phyloP scores from a whole-genome alignment of 1,140 invertebrate genomes.

The Bemisia tabaci region DNA sequence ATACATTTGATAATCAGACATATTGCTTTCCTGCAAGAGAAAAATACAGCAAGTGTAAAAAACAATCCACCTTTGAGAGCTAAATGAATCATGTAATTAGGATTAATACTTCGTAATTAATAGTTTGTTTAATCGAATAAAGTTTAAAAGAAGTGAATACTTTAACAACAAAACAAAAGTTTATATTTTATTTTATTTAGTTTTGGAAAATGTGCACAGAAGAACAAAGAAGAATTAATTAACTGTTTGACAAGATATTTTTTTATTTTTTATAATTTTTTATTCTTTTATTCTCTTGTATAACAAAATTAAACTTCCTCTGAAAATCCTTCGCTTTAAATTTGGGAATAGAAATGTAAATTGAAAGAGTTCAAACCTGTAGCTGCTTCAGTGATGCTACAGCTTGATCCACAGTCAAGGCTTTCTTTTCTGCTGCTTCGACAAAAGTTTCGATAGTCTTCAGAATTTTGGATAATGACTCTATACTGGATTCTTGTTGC shows the following conservation, averaged over 20 bases:
- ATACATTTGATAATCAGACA: conserved; percentile 46
- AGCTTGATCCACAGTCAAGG: conserved; percentile 54
- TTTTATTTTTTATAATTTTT: too few species aligned
- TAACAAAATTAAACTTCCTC: too few species aligned
- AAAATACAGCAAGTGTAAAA: not conserved
- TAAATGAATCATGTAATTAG: not conserved
- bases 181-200: too few species aligned
- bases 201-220: too few species aligned
- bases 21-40: conserved; percentile 35
- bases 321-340: too few species aligned
- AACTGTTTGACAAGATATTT: too few species aligned
- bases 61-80: not conserved
- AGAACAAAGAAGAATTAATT: too few species aligned
- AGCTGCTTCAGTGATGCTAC: conserved; percentile 58
- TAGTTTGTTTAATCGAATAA: not conserved
- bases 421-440: conserved; percentile 33
- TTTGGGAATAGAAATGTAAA: too few species aligned
- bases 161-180: too few species aligned
- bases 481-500: conserved; percentile 59
- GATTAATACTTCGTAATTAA: not conserved
- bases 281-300: too few species aligned
- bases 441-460: conserved; percentile 52
- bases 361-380: conserved; percentile 36
- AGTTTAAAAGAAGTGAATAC: conserved; percentile 8
- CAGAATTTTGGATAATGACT: conserved; percentile 55